These are phyloP conservation scores for Halcyon leucocephala DNA, from an alignment of 2,797 vertebrate species.

Conservation along the genomic window DNA sequence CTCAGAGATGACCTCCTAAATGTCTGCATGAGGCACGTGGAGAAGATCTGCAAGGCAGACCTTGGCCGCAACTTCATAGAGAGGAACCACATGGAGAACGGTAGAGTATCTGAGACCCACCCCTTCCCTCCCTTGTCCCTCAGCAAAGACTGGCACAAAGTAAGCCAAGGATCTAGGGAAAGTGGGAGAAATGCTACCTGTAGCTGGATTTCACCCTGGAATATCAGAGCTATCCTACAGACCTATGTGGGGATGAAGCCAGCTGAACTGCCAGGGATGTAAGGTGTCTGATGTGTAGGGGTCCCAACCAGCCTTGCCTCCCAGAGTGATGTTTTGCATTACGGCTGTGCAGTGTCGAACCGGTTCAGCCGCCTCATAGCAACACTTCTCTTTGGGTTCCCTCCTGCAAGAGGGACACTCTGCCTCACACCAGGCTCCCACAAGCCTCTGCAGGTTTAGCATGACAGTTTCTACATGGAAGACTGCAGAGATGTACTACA, in stretches of 20 bases:
- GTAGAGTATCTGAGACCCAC: constrained; percentile 14
- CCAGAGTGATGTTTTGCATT: accelerated
- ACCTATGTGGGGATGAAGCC: background rate
- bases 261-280: background rate
- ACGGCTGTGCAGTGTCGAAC: accelerated
- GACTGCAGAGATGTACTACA: background rate
- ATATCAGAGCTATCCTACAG: background rate
- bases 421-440: background rate
- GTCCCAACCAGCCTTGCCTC: no score
- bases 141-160: background rate
- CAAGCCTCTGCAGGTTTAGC: background rate
- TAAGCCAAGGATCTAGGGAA: background rate
- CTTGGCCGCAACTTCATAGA: constrained; percentile 82
- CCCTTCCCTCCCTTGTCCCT: background rate
- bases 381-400: background rate
- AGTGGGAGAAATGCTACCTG: background rate
- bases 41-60: constrained; percentile 82
- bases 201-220: background rate
- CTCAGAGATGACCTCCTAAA: constrained; percentile 80
- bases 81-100: constrained; percentile 81
- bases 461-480: background rate
- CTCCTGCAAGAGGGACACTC: background rate
- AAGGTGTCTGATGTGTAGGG: accelerated
- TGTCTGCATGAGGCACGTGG: constrained; percentile 80
- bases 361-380: background rate